Base-by-base conservation (phyloP, 1,140 invertebrate genomes). In the Macrobrachium nipponense region DNA sequence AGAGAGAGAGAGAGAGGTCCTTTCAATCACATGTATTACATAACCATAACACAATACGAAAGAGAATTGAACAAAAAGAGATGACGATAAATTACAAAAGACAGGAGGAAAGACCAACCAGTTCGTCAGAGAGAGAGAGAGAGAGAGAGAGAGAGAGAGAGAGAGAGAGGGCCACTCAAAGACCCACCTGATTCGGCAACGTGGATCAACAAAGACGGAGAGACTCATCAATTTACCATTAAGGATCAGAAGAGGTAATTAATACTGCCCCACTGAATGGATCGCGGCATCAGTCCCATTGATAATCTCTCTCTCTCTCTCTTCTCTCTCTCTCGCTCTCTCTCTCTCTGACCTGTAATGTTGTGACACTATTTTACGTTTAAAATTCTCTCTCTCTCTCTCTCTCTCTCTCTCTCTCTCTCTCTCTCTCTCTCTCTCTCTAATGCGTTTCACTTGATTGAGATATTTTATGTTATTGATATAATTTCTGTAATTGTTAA, bases 131-230 rank as follows among this genome's bases (percentile, higher is more conserved):
- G 72, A 73, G 72, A 73, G 72, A 73, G 72, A 73, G 72, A 73
- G 72, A 73, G 72, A 76, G 43, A 76, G 73, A 76, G 73, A 76
- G 36, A 76, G 73, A 76, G 36, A 76, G 73, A 76, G 36, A 76
- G 73, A 76, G 36, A 76, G 73, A 44, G 8, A 44, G 27, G 11
- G 44, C 36, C 43, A 76, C n/a, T 58, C 51, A 76, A 76, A 58
- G 44, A 44, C 59, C 27, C 73, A 58, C 59, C 51, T 44, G 59
- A 76, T 58, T n/a, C 73, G 17, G 73, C 20, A 44, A n/a, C 59
- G 20, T 76, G 73, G 59, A 76, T 58, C 73, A 76, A 20, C 51
- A 44, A 58, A 58, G 59, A 44, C 59, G 11, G 27, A 44, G 73
- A 51, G 73, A 76, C 73, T 51, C 51, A 51, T 51, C 51, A 51